These are phyloP conservation scores for Aplochiton taeniatus DNA, from an alignment of 2,797 vertebrate species.

Conservation along the genomic window DNA sequence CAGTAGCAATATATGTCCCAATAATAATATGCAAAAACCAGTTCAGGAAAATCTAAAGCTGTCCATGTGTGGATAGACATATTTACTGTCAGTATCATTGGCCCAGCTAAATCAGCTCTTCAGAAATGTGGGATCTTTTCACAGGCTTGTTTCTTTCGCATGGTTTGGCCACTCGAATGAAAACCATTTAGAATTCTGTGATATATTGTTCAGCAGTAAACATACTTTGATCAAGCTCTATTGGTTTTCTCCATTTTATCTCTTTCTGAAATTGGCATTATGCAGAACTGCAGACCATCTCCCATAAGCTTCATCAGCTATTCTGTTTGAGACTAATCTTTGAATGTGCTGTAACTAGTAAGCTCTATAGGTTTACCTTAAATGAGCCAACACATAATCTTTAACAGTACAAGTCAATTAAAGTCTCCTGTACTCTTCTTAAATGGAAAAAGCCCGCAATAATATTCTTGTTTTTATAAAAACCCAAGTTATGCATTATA, in stretches of 20 bases:
- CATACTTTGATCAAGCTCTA: slow-evolving; percentile 16
- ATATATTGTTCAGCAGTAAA: slow-evolving; percentile 40
- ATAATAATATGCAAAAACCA: background rate
- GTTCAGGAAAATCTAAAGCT: slow-evolving; percentile 1
- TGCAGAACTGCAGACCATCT: slow-evolving; percentile 3
- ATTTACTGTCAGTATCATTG: slow-evolving; percentile 24
- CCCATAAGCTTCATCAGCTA: too few relatives aligned
- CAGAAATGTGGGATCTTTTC: background rate
- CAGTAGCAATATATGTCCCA: slow-evolving; percentile 5
- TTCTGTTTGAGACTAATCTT: too few relatives aligned
- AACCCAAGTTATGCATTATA: too few relatives aligned
- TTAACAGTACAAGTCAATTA: too few relatives aligned
- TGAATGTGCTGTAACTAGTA: too few relatives aligned
- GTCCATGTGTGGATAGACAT: slow-evolving; percentile 18
- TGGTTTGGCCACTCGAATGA: slow-evolving; percentile 12
- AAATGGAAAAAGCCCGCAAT: too few relatives aligned
- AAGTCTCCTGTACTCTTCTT: too few relatives aligned
- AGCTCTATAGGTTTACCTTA: too few relatives aligned
- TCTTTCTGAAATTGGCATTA: slow-evolving; percentile 12
- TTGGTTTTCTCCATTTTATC: slow-evolving; percentile 31
- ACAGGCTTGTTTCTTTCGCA: slow-evolving; percentile 5
- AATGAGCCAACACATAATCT: too few relatives aligned
- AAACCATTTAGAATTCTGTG: slow-evolving; percentile 24
- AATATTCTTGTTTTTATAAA: too few relatives aligned
- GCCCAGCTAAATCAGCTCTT: slow-evolving; percentile 3